Evolutionary conservation across 2,113 vertebrate species (phyloP).

Genomic region (Zosterops hypoxanthus): DNA sequence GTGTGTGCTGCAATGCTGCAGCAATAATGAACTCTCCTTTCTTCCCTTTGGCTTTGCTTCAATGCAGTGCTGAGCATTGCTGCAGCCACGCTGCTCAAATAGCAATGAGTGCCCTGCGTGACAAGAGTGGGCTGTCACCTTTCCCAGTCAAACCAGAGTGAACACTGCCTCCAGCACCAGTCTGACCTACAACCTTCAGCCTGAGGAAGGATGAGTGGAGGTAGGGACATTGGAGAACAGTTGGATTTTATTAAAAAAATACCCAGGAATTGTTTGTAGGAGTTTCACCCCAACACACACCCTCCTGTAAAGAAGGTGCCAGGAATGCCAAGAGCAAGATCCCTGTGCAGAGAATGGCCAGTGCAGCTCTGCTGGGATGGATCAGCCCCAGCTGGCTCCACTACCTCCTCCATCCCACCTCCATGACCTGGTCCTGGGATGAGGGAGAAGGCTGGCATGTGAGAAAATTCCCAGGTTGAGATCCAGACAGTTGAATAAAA

Average conservation of each 20-base stretch:
- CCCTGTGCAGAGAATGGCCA: neutral
- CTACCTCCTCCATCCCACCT: neutral
- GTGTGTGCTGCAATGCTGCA: neutral
- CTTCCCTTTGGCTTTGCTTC: neutral
- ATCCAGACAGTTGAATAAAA: neutral
- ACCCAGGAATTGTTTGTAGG: neutral
- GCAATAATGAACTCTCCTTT: neutral
- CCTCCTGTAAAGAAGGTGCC: rapidly evolving
- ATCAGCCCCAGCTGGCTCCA: neutral
- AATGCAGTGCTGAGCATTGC: neutral
- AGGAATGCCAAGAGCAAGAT: rapidly evolving
- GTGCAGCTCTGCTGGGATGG: neutral
- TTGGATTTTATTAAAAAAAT: rapidly evolving
- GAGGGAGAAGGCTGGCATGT: neutral
- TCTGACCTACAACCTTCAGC: neutral
- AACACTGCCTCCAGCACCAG: neutral
- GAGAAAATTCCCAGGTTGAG: neutral
- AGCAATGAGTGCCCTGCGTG: neutral
- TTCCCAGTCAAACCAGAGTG: neutral
- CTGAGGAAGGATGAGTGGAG: neutral
- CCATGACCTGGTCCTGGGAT: neutral
- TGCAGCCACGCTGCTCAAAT: neutral
- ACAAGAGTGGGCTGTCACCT: neutral
- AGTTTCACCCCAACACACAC: neutral
- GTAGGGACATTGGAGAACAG: rapidly evolving